Base-by-base conservation (phyloP, 2,888 invertebrate genomes). In the Abscondita cerata region DNA sequence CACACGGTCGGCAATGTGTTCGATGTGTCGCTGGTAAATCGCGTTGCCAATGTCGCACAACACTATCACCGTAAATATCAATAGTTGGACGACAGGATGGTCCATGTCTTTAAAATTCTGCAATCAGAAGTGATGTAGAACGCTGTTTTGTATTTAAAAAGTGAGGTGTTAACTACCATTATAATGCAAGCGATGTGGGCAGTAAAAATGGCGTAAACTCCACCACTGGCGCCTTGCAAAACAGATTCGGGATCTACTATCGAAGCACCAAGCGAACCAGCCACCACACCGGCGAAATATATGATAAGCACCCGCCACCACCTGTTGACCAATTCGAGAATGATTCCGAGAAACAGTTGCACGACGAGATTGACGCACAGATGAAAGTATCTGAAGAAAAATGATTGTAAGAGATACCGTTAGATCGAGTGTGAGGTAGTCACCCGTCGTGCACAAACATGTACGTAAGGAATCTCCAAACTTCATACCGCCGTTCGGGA, bases 91-190 rank as follows among this genome's bases (percentile, higher is more conserved):
- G 66, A 92, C 86, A 1, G 95, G 94, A 77, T 91, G 95, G 75
- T 96, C 93, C 98, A 99, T 98, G 82, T 98, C 96, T 13, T 87
- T 85, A 94, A 96, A 99, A 80, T 99, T 99, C 94, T 95, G 83
- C 52, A 71, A 55, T 4, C n/a, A n/a, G n/a, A n/a, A n/a, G n/a
- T n/a, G n/a, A n/a, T n/a, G n/a, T n/a, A n/a, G n/a, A n/a, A n/a
- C n/a, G n/a, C n/a, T n/a, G n/a, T n/a, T n/a, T n/a, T n/a, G n/a
- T n/a, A n/a, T n/a, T n/a, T n/a, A n/a, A n/a, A n/a, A n/a, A n/a
- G n/a, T n/a, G n/a, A n/a, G n/a, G n/a, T n/a, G 33, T 33, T 8
- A 9, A 33, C 15, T 75, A 92, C 91, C 89, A 96, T 90, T 54
- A 96, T 87, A 59, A 97, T 92, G 33, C 94, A 94, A 1, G 96